Percentiles rank a stretch among this genome's conserved stretches.
These are phyloP conservation scores for Pterocles gutturalis DNA, from an alignment of 2,113 vertebrate species.

Conservation along the genomic window DNA sequence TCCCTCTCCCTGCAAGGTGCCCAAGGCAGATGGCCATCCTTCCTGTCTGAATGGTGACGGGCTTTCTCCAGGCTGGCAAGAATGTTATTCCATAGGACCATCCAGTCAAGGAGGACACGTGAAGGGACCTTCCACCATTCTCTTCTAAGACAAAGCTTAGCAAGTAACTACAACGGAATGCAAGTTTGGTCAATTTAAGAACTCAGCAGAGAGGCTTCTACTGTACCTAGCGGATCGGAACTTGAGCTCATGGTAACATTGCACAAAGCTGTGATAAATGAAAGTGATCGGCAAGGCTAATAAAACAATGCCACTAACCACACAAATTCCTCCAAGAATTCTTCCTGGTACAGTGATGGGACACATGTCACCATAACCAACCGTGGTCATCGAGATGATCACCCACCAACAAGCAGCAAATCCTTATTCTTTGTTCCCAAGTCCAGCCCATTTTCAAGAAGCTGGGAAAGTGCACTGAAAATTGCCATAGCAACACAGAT, in stretches of 20 bases:
- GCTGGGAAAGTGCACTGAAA: constrained; percentile 96
- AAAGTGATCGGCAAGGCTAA: constrained; percentile 97
- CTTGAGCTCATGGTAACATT: constrained; percentile 98
- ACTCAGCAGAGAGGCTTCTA: constrained; percentile 88
- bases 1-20: constrained; percentile 36
- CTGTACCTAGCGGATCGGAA: constrained; percentile 91
- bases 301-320: constrained; percentile 97
- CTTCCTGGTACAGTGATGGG: constrained; percentile 94
- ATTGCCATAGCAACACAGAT: constrained; percentile 98
- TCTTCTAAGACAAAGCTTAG: constrained; percentile 48
- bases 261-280: constrained; percentile 99
- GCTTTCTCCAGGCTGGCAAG: constrained; percentile 34
- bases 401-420: constrained; percentile 99
- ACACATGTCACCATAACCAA: constrained; percentile 98
- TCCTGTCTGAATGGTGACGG: constrained; percentile 59
- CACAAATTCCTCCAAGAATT: constrained; percentile 96
- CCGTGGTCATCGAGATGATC: constrained; percentile 99
- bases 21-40: constrained; percentile 48
- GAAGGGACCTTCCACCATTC: constrained; percentile 37
- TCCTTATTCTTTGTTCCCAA: constrained; percentile 90
- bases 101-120: constrained; percentile 52
- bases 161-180: constrained; percentile 36
- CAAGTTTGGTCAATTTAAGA: constrained; percentile 79
- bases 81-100: constrained; percentile 29
- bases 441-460: constrained; percentile 96